Conservation (phyloP, 2,797 vertebrate species). For the Odontamblyopus rebecca region DNA sequence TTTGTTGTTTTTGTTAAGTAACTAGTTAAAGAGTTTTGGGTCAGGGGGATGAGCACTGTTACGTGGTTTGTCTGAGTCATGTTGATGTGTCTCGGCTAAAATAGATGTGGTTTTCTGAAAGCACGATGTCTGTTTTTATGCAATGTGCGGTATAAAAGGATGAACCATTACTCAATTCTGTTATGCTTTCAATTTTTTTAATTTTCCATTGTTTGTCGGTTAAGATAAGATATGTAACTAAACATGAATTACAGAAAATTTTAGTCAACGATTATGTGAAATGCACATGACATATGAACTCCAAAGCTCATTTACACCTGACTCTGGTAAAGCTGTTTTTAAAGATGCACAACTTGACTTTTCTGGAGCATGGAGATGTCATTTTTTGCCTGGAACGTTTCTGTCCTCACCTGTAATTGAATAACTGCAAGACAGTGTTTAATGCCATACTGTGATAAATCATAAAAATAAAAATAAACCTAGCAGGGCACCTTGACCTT, state of each 20-base stretch:
- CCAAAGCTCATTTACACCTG: background rate
- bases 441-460: too few species aligned
- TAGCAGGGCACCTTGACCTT: background rate
- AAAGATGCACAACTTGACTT: background rate
- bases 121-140: background rate
- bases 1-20: constrained; percentile 16
- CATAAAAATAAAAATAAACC: too few species aligned
- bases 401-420: too few species aligned
- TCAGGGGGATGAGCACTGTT: constrained; percentile 53
- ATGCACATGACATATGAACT: background rate
- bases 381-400: too few species aligned
- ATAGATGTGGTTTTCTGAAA: background rate
- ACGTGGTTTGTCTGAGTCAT: constrained; percentile 63
- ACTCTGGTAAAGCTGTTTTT: background rate
- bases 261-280: background rate
- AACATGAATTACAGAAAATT: too few species aligned
- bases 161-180: background rate
- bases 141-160: too few species aligned
- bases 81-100: constrained; percentile 39
- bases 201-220: background rate
- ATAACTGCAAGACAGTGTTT: too few species aligned
- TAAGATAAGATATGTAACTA: background rate
- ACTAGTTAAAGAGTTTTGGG: constrained; percentile 34
- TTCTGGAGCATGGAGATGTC: too few species aligned
- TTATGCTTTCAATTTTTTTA: background rate